These are phyloP conservation scores for Hipposideros armiger DNA, from an alignment of 2,113 vertebrate genomes.

Conservation along the genomic window DNA sequence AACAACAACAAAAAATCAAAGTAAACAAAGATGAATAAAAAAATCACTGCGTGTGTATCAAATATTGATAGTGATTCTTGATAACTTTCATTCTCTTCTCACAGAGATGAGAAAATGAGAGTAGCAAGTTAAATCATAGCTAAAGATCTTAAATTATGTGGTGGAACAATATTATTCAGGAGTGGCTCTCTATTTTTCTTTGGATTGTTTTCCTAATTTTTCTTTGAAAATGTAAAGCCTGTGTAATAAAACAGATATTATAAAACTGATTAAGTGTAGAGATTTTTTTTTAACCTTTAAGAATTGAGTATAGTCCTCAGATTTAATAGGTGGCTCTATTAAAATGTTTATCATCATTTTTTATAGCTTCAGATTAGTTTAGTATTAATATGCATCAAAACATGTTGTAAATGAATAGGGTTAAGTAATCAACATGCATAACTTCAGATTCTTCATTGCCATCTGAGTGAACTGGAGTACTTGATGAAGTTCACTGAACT, in stretches of 20 bases:
- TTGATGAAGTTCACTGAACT: background rate
- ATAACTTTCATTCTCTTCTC: background rate
- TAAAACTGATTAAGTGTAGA: constrained; percentile 12
- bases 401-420: constrained; percentile 18
- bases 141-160: background rate
- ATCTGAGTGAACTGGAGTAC: background rate
- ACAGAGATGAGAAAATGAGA: background rate
- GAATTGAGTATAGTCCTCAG: background rate
- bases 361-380: constrained; percentile 49
- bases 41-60: background rate
- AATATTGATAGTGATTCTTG: background rate
- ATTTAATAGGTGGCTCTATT: constrained; percentile 16
- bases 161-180: background rate
- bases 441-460: background rate
- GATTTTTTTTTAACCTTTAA: constrained; percentile 28
- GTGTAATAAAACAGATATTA: background rate
- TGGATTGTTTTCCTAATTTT: background rate
- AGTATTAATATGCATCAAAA: background rate
- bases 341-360: constrained; percentile 6
- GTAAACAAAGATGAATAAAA: background rate
- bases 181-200: background rate
- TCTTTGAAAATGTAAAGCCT: background rate
- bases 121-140: background rate
- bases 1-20: background rate
- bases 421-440: background rate